Conservation (phyloP, 2,888 invertebrate genomes). For the Cheilosia pagana region DNA sequence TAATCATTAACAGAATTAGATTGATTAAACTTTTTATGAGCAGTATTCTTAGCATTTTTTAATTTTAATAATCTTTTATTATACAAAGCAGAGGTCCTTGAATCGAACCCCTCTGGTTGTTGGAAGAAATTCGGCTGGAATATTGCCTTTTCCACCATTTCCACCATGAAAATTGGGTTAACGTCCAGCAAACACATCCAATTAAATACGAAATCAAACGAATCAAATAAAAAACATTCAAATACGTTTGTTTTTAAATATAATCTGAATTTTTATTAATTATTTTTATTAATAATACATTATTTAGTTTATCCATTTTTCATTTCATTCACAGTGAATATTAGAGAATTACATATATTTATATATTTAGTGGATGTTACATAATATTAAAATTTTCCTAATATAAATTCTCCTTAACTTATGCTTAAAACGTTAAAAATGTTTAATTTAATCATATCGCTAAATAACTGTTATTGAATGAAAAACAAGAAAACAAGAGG, state of each 20-base stretch:
- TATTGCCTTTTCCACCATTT: too few species aligned
- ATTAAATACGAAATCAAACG: neutral
- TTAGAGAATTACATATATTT: slow-evolving; percentile 71
- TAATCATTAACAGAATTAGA: too few species aligned
- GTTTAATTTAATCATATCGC: slow-evolving; percentile 31
- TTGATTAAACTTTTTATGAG: too few species aligned
- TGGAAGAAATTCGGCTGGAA: too few species aligned
- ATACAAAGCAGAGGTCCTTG: too few species aligned
- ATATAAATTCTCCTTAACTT: slow-evolving; percentile 73
- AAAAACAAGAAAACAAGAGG: slow-evolving; percentile 39
- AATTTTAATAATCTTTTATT: too few species aligned
- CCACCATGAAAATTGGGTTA: too few species aligned
- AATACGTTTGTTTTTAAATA: slow-evolving; percentile 15
- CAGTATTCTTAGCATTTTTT: too few species aligned
- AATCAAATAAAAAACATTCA: neutral
- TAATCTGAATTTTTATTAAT: slow-evolving; percentile 60
- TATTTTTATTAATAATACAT: slow-evolving; percentile 50
- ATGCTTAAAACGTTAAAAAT: slow-evolving; percentile 62
- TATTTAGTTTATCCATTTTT: slow-evolving; percentile 69
- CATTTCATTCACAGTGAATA: slow-evolving; percentile 72
- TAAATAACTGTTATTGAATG: slow-evolving; percentile 27
- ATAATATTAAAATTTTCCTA: slow-evolving; percentile 71
- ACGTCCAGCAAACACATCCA: too few species aligned
- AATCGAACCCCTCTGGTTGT: too few species aligned
- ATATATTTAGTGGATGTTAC: slow-evolving; percentile 58